Evolutionary conservation across 2,113 vertebrate genomes (phyloP), one percentile per base, ranked within the genome.

Genomic region (Tringa solitaria): DNA sequence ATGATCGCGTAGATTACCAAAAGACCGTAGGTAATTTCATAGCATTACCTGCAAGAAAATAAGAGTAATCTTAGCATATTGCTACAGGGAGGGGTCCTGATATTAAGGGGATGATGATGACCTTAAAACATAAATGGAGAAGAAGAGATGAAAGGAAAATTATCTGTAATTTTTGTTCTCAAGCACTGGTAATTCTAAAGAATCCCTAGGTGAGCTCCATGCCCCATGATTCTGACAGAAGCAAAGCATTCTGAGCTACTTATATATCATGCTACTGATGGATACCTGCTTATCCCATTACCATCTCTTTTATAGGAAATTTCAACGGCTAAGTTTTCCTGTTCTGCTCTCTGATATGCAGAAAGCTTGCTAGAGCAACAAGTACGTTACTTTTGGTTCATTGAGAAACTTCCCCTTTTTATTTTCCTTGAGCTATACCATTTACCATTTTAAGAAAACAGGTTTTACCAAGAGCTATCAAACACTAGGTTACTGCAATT

Each of bases 91-190:
- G 69, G 84, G 73, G 69, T 90, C 64, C 27, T 94, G 91, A 82
- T 94, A 95, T 90, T 91, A 93, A 93, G 65, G 83, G 54, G 73
- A 89, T 83, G 74, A 87, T 59, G 54, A 84, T 22, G 53, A 96
- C 93, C 90, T 87, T 92, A 81, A 90, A 92, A 95, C 82, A 95
- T 51, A 95, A 96, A 89, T 92, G 84, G 83, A 10, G 35, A 79
- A 95, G 87, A 78, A 92, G 63, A 97, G 92, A 96, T 91, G 91
- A 96, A 95, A 96, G 93, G 93, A 93, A 93, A 96, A 95, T 94
- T 87, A 87, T 78, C 70, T 54, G 72, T 95, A 94, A 96, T 97
- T 95, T 95, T 85, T 79, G 51, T 84, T 93, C 87, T 90, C 53
- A 80, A 90, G 87, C n/a, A 84, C 43, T 60, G 27, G 88, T 84